A percentile compares a stretch with the other conserved stretches of the same genome.
These are phyloP conservation scores for Patella depressa DNA, from an alignment of 2,888 invertebrate species.

Conservation along the genomic window DNA sequence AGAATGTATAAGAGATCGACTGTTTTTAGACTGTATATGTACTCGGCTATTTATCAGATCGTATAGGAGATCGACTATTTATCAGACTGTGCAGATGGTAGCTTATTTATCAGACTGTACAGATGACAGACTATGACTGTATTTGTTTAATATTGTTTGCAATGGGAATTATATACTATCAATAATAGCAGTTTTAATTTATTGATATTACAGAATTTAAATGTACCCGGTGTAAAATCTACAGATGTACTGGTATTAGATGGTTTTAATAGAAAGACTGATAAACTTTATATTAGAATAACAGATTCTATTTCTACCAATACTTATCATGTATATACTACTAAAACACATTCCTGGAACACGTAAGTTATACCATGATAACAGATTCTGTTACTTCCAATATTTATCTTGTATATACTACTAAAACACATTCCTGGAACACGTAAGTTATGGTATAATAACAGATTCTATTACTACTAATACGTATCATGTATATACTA, in stretches of 20 bases:
- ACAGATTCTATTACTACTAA: conserved; percentile 32
- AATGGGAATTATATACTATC: neutral
- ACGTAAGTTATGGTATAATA: too few relatives aligned
- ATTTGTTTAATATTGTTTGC: neutral
- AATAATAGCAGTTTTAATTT: neutral
- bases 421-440: neutral
- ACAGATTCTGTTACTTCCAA: neutral
- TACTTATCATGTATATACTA: conserved; percentile 33
- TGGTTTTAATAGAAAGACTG: conserved; percentile 37
- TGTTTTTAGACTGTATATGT: too few relatives aligned
- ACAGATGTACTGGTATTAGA: conserved; percentile 39
- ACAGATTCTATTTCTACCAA: conserved; percentile 40
- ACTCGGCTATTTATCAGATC: too few relatives aligned
- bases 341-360: conserved; percentile 3
- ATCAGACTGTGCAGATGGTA: too few relatives aligned
- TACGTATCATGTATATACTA: conserved; percentile 32
- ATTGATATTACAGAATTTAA: neutral
- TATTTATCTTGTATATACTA: neutral
- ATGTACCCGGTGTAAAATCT: neutral
- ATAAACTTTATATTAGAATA: conserved; percentile 37
- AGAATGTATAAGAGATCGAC: too few relatives aligned
- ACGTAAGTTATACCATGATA: conserved; percentile 15
- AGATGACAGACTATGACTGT: neutral
- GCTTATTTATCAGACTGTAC: neutral
- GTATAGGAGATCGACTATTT: too few relatives aligned